These are phyloP conservation scores for Monodelphis domestica DNA, from an alignment of 2,797 vertebrate species.

Conservation along the genomic window DNA sequence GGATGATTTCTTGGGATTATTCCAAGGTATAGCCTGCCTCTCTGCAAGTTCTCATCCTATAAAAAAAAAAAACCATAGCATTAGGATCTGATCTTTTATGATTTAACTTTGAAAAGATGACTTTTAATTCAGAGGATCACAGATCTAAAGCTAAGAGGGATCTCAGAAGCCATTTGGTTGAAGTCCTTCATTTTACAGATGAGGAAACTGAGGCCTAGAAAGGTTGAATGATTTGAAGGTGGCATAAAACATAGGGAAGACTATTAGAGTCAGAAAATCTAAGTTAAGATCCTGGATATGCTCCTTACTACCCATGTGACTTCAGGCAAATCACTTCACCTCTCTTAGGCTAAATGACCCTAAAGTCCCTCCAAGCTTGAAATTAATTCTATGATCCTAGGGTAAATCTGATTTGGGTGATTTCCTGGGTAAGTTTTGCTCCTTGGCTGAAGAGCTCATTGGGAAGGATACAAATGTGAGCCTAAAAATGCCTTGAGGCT, in stretches of 20 bases:
- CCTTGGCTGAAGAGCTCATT: not conserved
- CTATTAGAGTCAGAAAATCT: not conserved
- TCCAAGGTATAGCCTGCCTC: not conserved
- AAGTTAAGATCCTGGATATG: not conserved
- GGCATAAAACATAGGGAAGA: not conserved
- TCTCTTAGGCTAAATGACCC: not conserved
- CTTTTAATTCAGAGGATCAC: not conserved
- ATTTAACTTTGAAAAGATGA: not conserved
- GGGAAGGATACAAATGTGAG: not conserved
- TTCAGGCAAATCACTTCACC: not conserved
- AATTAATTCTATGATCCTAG: not conserved
- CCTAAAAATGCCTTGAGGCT: rapidly evolving
- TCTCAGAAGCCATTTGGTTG: not conserved
- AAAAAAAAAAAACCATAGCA: not conserved
- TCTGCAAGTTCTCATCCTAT: no score
- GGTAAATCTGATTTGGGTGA: constrained; percentile 32
- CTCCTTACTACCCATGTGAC: not conserved
- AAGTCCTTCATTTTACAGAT: not conserved
- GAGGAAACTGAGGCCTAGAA: not conserved
- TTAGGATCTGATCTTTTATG: not conserved
- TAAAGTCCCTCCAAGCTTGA: not conserved
- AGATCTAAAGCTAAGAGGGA: not conserved
- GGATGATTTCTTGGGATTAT: not conserved
- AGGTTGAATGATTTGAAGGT: not conserved
- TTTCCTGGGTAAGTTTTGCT: constrained; percentile 35